A percentile compares a stretch with the other conserved stretches of the same genome.
Evolutionary conservation across 64 coral and sea anemone genomes (phyloP).

Genomic region (Hydrozoanthus tunicans): DNA sequence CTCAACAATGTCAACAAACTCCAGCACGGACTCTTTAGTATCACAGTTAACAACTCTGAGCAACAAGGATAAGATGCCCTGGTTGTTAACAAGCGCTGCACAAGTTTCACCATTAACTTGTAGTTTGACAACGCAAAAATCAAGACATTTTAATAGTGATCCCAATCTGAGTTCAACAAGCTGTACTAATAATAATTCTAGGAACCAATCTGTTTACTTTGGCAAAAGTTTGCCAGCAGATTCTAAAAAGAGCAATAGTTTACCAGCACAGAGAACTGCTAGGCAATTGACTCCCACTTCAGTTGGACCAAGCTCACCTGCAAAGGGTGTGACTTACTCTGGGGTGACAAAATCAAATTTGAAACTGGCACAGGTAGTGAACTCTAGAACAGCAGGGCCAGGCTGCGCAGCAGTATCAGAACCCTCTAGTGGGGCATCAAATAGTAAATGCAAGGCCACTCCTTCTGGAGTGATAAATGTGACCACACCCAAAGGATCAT

Average conservation of each 20-base stretch:
- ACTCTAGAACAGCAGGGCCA: conserved; percentile 16
- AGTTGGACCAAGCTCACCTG: not conserved
- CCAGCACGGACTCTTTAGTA: not conserved
- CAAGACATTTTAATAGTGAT: conserved; percentile 35
- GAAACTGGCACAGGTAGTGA: conserved; percentile 1
- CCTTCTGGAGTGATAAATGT: not conserved
- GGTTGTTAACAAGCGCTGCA: conserved; percentile 18
- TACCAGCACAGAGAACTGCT: conserved; percentile 6
- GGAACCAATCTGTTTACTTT: not conserved
- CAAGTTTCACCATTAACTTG: conserved; percentile 4
- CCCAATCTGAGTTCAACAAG: conserved; percentile 36
- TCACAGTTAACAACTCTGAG: conserved; percentile 1
- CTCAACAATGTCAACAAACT: not conserved
- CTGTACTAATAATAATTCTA: not conserved
- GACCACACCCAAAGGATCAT: not conserved
- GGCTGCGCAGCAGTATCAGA: not conserved
- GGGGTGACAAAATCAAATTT: conserved; percentile 59
- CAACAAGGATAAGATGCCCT: conserved; percentile 12
- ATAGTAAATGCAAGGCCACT: not conserved
- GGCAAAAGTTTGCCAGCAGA: not conserved
- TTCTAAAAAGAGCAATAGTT: conserved; percentile 32
- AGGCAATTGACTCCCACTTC: not conserved
- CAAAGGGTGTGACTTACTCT: conserved; percentile 25
- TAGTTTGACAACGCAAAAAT: conserved; percentile 30
- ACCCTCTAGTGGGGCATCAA: not conserved